phyloP scores from a whole-genome alignment of 2,888 invertebrate species.

The Marasmarcha lunaedactyla region DNA sequence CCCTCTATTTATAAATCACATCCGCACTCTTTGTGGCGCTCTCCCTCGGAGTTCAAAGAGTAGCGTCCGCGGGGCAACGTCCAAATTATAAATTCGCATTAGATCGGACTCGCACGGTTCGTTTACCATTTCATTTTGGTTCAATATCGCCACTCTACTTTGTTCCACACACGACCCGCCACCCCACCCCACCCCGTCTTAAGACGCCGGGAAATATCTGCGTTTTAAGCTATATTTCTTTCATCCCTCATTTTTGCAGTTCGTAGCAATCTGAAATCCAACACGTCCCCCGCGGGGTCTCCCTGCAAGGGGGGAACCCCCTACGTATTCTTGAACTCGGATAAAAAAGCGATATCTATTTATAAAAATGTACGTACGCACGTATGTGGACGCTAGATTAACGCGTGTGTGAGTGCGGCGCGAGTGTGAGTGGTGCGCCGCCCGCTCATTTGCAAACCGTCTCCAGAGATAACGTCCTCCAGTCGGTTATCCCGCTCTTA shows the following conservation, averaged over 20 bases:
- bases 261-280: constrained; percentile 72
- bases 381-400: constrained; percentile 55
- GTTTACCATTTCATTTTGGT: constrained; percentile 70
- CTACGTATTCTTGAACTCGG: constrained; percentile 62
- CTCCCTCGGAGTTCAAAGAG: constrained; percentile 57
- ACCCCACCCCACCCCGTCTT: constrained; percentile 45
- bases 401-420: constrained; percentile 34
- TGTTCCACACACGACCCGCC: constrained; percentile 66
- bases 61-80: constrained; percentile 56
- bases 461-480: constrained; percentile 68
- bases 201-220: constrained; percentile 71
- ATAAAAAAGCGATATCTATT: constrained; percentile 71
- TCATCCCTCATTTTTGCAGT: constrained; percentile 73
- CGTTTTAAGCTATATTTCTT: constrained; percentile 73
- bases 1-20: constrained; percentile 60
- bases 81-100: constrained; percentile 72
- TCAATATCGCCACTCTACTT: constrained; percentile 70
- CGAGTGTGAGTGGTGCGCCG: constrained; percentile 37
- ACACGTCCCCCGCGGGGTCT: constrained; percentile 66
- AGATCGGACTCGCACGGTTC: constrained; percentile 71
- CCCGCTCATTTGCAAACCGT: constrained; percentile 70
- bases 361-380: constrained; percentile 64
- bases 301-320: constrained; percentile 55
- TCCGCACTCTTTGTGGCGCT: constrained; percentile 58
- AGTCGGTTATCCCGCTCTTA: constrained; percentile 66